Base-by-base conservation (phyloP, 2,113 vertebrate species). In the Geococcyx californianus region DNA sequence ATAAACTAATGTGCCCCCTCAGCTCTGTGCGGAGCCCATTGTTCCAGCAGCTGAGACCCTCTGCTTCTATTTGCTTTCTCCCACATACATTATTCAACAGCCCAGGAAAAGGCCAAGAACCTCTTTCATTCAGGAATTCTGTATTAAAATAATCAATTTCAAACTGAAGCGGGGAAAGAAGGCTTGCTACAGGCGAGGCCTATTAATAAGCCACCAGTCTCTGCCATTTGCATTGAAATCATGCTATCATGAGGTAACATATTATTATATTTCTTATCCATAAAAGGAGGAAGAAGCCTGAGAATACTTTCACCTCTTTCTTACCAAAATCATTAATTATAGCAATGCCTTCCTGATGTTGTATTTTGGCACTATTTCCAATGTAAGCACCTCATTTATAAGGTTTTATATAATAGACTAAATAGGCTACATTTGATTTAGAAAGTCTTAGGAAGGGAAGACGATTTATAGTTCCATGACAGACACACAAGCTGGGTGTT, bases 81-180 rank as follows among this genome's bases (percentile, higher is more conserved):
- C 99, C 99, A 99, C 99, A 99, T 99, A 98, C 99, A 99, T 99
- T 99, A 99, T 99, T 99, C 99, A 99, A 99, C 98, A 99, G 98
- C 98, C 98, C 98, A 99, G 99, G 98, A 99, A 99, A 99, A 99
- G 98, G 98, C 98, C 98, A 99, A 98, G 99, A 99, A 99, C 98
- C 98, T 98, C 99, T 98, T 98, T 98, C 98, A 98, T 99, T 99
- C 98, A 99, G 99, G 99, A 99, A 99, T 99, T 99, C 98, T 98
- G 98, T 99, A 99, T 99, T 99, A 99, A 99, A 99, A 99, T 99
- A 99, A 99, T 99, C 99, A 99, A 99, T 99, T 99, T 99, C 96
- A 97, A 98, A 98, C 98, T 98, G 98, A 97, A 99, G 98, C 97
- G 26, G 95, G 97, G 97, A 98, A 97, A 95, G 97, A 93, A 95